A percentile compares a stretch with the other conserved stretches of the same genome.
phyloP scores from a whole-genome alignment of 1,140 invertebrate genomes.

The Megathymus violae region DNA sequence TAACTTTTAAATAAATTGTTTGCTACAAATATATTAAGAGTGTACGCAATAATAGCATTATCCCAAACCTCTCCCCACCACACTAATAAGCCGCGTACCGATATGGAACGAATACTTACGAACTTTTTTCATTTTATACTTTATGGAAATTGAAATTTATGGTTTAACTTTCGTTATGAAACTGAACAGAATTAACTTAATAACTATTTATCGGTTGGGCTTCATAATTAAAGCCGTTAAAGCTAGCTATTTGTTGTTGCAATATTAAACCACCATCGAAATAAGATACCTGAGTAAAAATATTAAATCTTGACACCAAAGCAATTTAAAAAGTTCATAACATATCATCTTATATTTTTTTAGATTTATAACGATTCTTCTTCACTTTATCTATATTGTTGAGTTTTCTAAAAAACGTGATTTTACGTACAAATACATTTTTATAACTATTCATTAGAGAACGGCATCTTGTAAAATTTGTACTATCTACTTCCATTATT shows the following conservation, averaged over 20 bases:
- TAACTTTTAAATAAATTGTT: neutral
- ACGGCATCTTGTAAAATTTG: too few relatives aligned
- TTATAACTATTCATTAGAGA: too few relatives aligned
- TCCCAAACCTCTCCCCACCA: neutral
- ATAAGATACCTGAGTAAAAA: too few relatives aligned
- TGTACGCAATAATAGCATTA: slow-evolving; percentile 6
- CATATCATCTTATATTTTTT: neutral
- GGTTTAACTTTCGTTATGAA: neutral
- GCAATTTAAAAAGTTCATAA: too few relatives aligned
- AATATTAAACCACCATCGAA: too few relatives aligned
- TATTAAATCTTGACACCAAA: too few relatives aligned
- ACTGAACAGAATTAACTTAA: neutral
- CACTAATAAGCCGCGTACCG: neutral
- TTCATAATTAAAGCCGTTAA: neutral
- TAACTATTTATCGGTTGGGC: neutral
- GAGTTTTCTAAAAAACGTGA: too few relatives aligned
- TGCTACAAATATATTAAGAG: too few relatives aligned
- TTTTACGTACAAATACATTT: too few relatives aligned
- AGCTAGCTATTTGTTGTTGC: neutral
- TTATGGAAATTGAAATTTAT: slow-evolving; percentile 1
- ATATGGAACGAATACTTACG: neutral
- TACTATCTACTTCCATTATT: too few relatives aligned
- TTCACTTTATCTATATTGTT: too few relatives aligned
- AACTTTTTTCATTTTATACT: neutral
- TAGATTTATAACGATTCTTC: slow-evolving; percentile 6